Percentiles rank a stretch among this genome's conserved stretches.
These are phyloP conservation scores for Zalophus californianus DNA, from an alignment of 2,797 vertebrate species.

Conservation along the genomic window DNA sequence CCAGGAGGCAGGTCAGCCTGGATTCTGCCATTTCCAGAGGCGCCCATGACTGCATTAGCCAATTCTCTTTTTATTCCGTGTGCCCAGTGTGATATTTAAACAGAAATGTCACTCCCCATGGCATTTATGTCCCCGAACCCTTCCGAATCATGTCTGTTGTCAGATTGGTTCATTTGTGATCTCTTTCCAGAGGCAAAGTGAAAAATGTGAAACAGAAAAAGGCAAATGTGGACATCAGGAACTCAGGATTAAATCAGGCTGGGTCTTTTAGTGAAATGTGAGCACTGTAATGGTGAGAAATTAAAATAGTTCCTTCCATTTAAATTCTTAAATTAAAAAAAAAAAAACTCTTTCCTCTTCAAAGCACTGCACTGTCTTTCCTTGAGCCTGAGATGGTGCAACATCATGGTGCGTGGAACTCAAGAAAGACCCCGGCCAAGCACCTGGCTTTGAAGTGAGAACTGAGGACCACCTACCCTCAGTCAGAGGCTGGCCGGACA, in stretches of 20 bases:
- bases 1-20: not conserved
- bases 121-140: not conserved
- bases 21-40: slow-evolving; percentile 13
- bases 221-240: not conserved
- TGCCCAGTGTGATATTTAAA: slow-evolving; percentile 37
- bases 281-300: not conserved
- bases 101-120: slow-evolving; percentile 6
- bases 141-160: not conserved
- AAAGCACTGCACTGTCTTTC: rapidly evolving
- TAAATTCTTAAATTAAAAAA: not conserved
- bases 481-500: rapidly evolving
- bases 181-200: not conserved
- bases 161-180: not conserved
- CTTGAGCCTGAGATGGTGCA: not conserved
- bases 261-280: not conserved
- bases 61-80: not conserved
- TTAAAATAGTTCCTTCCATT: not conserved
- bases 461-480: no score
- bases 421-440: not conserved
- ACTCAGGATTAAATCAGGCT: not conserved
- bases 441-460: not conserved
- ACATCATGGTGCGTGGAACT: rapidly evolving
- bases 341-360: not conserved
- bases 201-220: not conserved
- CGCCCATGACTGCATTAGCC: rapidly evolving